Percentiles rank a stretch among this genome's conserved stretches.
These are phyloP conservation scores for Orbicella faveolata DNA, from an alignment of 64 coral and sea anemone genomes.

Conservation along the genomic window DNA sequence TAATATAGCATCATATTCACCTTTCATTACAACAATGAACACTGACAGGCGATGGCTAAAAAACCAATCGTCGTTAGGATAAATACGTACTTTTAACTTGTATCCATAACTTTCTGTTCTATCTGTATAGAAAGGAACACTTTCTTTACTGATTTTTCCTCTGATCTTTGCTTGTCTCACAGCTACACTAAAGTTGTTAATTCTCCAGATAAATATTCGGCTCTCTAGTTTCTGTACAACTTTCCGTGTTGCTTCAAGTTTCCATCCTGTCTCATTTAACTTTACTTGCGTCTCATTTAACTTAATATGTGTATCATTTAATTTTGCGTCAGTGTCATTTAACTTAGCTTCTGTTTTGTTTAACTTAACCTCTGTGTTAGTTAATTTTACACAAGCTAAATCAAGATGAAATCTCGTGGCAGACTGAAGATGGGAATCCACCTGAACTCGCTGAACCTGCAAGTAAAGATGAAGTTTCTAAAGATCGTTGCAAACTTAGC, in stretches of 20 bases:
- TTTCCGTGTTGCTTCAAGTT: too few relatives aligned
- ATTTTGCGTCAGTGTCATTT: too few relatives aligned
- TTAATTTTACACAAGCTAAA: background rate
- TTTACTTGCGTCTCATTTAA: background rate
- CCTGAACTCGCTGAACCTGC: background rate
- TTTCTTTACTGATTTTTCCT: background rate
- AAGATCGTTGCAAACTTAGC: too few relatives aligned
- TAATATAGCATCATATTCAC: slow-evolving; percentile 42
- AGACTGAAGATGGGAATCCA: background rate
- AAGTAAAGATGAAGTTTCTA: background rate
- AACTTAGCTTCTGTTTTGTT: too few relatives aligned
- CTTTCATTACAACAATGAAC: slow-evolving; percentile 1
- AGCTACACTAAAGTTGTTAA: background rate
- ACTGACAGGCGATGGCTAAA: background rate
- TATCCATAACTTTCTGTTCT: background rate
- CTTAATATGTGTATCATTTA: too few relatives aligned
- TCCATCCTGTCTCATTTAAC: too few relatives aligned
- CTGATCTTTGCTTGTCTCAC: background rate
- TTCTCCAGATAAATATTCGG: background rate
- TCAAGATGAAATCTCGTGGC: background rate
- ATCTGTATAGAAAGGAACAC: background rate
- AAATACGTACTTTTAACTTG: background rate
- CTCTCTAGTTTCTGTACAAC: background rate
- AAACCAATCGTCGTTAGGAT: background rate
- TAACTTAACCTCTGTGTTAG: too few relatives aligned